These are phyloP conservation scores for Anguilla megastoma DNA, from an alignment of 2,797 vertebrate species.

Conservation along the genomic window DNA sequence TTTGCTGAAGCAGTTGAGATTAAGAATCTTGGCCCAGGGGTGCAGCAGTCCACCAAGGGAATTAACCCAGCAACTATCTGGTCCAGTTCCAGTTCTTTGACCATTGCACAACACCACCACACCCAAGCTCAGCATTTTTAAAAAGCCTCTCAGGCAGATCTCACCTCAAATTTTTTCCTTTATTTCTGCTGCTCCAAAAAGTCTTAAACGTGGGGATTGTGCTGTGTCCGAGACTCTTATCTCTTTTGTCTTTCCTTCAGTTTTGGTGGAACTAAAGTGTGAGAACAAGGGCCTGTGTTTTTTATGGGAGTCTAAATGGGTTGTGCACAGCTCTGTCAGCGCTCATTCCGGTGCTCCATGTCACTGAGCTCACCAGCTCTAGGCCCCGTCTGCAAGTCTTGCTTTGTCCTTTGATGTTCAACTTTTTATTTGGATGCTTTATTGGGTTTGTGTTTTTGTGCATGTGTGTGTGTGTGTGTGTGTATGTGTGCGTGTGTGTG, in stretches of 20 bases:
- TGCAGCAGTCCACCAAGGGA: not conserved
- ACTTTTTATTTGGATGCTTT: not conserved
- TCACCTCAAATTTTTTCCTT: not conserved
- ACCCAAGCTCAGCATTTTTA: not conserved
- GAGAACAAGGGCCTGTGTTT: slow-evolving; percentile 2
- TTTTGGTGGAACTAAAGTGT: not conserved
- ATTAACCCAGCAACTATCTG: not conserved
- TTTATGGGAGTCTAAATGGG: not conserved
- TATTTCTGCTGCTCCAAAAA: not conserved
- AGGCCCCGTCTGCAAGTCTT: not conserved
- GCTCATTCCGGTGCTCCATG: not conserved
- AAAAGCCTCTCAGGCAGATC: not conserved
- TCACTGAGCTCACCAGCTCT: not conserved
- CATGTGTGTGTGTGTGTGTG: not conserved
- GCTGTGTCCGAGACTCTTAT: not conserved
- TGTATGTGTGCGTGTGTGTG: not conserved
- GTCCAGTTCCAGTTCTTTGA: not conserved
- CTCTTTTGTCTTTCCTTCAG: not conserved
- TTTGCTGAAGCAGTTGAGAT: not conserved
- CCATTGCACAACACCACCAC: not conserved
- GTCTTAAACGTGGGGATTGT: not conserved
- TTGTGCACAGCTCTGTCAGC: not conserved
- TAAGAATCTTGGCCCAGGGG: not conserved
- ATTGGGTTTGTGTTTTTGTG: not conserved
- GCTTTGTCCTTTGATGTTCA: not conserved